Base-by-base conservation (phyloP, 2,888 invertebrate species). In the Tineola bisselliella region DNA sequence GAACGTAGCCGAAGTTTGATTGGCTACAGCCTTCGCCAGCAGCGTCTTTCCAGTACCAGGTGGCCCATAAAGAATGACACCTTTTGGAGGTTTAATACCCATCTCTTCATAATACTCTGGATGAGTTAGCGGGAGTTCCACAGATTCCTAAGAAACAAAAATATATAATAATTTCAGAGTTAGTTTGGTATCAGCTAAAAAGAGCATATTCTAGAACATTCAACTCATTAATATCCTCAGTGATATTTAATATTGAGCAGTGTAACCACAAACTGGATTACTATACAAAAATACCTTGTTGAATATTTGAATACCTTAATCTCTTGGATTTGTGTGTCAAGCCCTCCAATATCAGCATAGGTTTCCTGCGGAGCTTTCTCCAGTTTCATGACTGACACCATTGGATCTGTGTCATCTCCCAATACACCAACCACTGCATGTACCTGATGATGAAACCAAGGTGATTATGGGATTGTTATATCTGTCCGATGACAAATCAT, bases 91-190 rank as follows among this genome's bases (percentile, higher is more conserved):
- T 75, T 98, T 97, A 69, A 99, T 99, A 62, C 99, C 99, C 99
- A 99, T 99, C 87, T 99, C 99, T 81, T 99, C 99, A 77, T 99
- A 99, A 82, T 99, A 99, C 80, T 99, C 99, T 0, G 99, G 99
- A 88, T 99, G 99, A 12, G 99, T 99, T 15, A 99, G 84, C 0
- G 99, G 99, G 64, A 99, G 83, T 77, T 99, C 99, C 8, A 99
- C 99, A 54, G 98, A 98, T 87, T 99, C 99, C 86, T 87, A 62
- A 61, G 13, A 60, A 54, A 38, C 3, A 10, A 38, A 38, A 38
- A 38, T 38, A 6, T 38, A 3, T 38, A 6, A 6, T 10, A 38
- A 6, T 38, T 2, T n/a, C n/a, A n/a, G n/a, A n/a, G n/a, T n/a
- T 25, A 25, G 25, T 6, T 25, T 25, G 15, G 17, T 5, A 18